Evolutionary conservation across 1,140 invertebrate species (phyloP).

Genomic region (Pachypsylla venusta): DNA sequence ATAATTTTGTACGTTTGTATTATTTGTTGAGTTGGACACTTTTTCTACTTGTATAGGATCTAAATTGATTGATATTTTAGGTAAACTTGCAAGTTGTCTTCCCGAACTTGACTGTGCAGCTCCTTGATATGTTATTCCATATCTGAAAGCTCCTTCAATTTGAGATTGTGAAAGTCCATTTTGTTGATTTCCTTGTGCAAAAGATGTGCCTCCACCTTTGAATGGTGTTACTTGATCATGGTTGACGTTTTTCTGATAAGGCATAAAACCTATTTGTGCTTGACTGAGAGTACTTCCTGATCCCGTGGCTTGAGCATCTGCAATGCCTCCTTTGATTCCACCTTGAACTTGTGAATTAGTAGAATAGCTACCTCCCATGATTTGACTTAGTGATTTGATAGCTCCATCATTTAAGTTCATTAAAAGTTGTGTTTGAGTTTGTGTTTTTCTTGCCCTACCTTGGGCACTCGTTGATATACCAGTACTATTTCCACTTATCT

Average conservation of each 20-base stretch:
- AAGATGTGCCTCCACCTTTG: constrained; percentile 54
- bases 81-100: constrained; percentile 18
- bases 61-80: background rate
- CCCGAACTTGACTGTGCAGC: constrained; percentile 66
- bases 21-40: background rate
- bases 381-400: constrained; percentile 54
- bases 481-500: constrained; percentile 54
- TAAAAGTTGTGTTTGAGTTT: constrained; percentile 61
- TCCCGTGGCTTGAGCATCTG: constrained; percentile 66
- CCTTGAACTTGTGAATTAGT: constrained; percentile 61
- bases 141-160: constrained; percentile 55
- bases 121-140: constrained; percentile 62
- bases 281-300: constrained; percentile 68
- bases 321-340: constrained; percentile 58
- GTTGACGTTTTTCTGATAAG: constrained; percentile 40
- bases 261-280: constrained; percentile 69
- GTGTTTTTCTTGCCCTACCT: constrained; percentile 50
- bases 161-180: constrained; percentile 64
- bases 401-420: constrained; percentile 52
- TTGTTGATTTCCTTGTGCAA: constrained; percentile 53
- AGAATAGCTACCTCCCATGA: constrained; percentile 50
- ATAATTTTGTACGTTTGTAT: background rate
- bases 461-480: constrained; percentile 56
- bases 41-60: constrained; percentile 2
- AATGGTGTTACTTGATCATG: constrained; percentile 36